phyloP scores from a whole-genome alignment of 2,888 invertebrate species.

The Pseudoips prasinana region DNA sequence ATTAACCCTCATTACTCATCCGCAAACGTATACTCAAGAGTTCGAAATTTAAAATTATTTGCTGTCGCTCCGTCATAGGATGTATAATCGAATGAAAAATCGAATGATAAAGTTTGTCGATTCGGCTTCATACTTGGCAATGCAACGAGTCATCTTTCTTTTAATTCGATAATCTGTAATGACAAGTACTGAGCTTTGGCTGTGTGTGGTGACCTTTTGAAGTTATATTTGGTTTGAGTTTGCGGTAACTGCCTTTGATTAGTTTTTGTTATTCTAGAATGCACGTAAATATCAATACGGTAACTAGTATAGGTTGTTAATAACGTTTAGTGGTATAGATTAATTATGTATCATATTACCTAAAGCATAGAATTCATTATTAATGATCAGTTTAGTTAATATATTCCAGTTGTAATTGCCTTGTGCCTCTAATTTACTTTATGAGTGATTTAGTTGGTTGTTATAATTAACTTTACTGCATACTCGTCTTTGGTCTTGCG shows the following conservation, averaged over 20 bases:
- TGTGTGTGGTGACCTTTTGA: constrained; percentile 59
- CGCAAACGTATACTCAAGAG: constrained; percentile 35
- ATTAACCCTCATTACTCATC: constrained; percentile 72
- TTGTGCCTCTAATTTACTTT: too few species aligned
- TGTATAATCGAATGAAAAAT: constrained; percentile 28
- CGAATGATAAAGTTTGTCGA: constrained; percentile 37
- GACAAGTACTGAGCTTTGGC: constrained; percentile 53
- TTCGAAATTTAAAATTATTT: constrained; percentile 31
- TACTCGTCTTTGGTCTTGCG: too few species aligned
- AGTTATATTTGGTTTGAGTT: constrained; percentile 37
- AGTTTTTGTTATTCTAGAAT: constrained; percentile 26
- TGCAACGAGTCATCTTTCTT: constrained; percentile 53
- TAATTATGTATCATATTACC: too few species aligned
- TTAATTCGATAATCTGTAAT: constrained; percentile 65
- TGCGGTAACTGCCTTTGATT: constrained; percentile 30
- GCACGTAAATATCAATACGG: not conserved
- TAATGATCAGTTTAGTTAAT: too few species aligned
- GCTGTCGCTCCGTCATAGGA: constrained; percentile 27
- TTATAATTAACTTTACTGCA: too few species aligned
- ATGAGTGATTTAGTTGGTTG: too few species aligned
- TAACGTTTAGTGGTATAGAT: too few species aligned
- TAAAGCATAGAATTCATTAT: too few species aligned
- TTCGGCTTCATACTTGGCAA: constrained; percentile 47
- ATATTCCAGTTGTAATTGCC: too few species aligned
- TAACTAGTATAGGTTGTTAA: too few species aligned